Base-by-base conservation (phyloP, 92 coral and sea anemone genomes). In the Epizoanthus rinbou region DNA sequence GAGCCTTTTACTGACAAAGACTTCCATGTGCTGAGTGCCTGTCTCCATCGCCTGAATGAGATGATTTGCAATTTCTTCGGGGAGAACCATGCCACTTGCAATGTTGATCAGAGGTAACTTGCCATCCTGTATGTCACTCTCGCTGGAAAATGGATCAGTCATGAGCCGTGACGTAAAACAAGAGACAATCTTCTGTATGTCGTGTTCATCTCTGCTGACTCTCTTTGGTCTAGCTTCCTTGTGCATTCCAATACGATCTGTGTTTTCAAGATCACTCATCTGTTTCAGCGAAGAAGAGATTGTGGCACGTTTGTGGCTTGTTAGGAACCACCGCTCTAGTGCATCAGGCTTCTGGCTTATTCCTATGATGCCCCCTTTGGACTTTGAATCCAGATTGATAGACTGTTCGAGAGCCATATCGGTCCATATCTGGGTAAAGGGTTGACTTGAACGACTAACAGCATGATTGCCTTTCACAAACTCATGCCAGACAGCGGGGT, bases 361-460 rank as follows among this genome's bases (percentile, higher is more conserved):
- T 21, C 85, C 85, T 7, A 81, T 53, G 5, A 81, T 33, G 16
- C 76, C 85, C 21, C 78, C 85, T 69, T 22, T 81, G 31, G 78
- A 25, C 73, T 81, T 81, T 6, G 66, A 37, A 79, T 82, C 86
- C 56, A 50, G 35, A 37, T 69, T 82, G 39, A 69, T 57, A 16
- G 67, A 67, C 54, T 82, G 86, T 33, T 82, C 86, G 6, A 82
- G 69, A 22, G 86, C 86, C 47, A 41, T 41, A 41, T 41, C 7
- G 47, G 47, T 41, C 47, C 45, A 41, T 41, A 37, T 37, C 43
- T 37, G 43, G 43, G 43, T 5, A 39, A 39, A 39, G 43, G 43
- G 43, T 6, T 39, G 43, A 6, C 43, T 0, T 3, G 43, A 39
- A 1, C 43, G 43, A 39, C 43, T 39, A 39, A 39, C 43, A 39